phyloP scores from a whole-genome alignment of 2,888 invertebrate species.

The Orchesella flavescens region DNA sequence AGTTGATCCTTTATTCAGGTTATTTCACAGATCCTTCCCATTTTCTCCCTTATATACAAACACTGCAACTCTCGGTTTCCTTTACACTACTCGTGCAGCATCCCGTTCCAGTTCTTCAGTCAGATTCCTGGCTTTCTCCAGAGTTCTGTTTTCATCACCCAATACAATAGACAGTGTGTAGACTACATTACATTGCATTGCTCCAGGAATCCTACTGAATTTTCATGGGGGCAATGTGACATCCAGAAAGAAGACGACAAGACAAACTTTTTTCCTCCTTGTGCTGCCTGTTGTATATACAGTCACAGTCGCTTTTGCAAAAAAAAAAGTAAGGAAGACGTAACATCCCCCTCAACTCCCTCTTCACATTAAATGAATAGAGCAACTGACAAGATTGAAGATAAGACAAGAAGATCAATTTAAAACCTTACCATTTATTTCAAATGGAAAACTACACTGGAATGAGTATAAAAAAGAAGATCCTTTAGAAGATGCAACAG shows the following conservation, averaged over 20 bases:
- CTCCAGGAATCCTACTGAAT: not conserved
- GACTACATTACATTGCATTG: not conserved
- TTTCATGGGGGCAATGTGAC: constrained; percentile 28
- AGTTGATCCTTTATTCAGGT: too few species aligned
- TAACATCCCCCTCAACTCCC: constrained; percentile 12
- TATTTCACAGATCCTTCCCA: not conserved
- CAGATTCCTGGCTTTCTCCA: constrained; percentile 47
- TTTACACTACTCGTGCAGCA: constrained; percentile 1
- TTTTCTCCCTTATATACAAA: constrained; percentile 1
- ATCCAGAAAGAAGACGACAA: not conserved
- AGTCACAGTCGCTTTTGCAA: not conserved
- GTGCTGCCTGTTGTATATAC: too few species aligned
- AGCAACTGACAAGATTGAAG: constrained; percentile 46
- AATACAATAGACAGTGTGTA: not conserved
- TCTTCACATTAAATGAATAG: constrained; percentile 41
- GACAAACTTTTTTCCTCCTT: constrained; percentile 2
- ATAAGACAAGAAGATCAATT: constrained; percentile 41
- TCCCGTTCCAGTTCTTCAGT: constrained; percentile 13
- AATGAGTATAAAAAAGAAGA: not conserved
- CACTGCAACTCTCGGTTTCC: not conserved
- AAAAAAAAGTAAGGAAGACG: not conserved
- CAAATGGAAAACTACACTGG: not conserved
- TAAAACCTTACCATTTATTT: constrained; percentile 10
- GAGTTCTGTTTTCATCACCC: constrained; percentile 13
- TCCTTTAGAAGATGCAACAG: not conserved